Percentiles rank a stretch among this genome's conserved stretches.
phyloP scores from a whole-genome alignment of 1,140 invertebrate species.

The Coptotermes formosanus region DNA sequence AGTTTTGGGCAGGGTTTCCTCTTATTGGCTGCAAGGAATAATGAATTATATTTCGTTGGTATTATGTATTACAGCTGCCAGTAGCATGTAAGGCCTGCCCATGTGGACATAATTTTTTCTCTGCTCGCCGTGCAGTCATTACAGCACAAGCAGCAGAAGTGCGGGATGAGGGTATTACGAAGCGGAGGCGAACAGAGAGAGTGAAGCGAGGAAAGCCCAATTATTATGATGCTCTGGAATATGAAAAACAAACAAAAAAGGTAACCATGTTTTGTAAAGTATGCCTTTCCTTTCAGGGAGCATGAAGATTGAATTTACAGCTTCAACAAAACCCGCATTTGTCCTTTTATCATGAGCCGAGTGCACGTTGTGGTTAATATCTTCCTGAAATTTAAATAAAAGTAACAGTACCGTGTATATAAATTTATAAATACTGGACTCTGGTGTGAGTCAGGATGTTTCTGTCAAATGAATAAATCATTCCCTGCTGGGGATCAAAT shows the following conservation, averaged over 20 bases:
- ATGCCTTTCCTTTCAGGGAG: no score
- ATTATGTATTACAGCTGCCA: conserved; percentile 58
- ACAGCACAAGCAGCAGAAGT: conserved; percentile 38
- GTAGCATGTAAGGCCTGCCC: conserved; percentile 78
- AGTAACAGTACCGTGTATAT: neutral
- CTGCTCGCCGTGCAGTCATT: conserved; percentile 53
- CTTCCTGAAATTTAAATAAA: neutral
- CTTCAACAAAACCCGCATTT: no score
- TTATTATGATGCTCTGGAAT: conserved; percentile 79
- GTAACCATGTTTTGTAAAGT: conserved; percentile 37
- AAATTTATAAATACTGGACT: no score
- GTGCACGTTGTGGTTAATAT: neutral
- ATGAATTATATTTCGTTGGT: no score
- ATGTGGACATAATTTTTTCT: conserved; percentile 75
- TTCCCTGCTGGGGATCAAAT: no score
- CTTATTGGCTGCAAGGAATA: no score
- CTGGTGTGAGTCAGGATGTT: no score
- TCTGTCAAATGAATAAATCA: no score
- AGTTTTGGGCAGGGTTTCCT: no score
- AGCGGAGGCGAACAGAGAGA: conserved; percentile 65
- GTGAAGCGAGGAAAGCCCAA: conserved; percentile 76
- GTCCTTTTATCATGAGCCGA: no score
- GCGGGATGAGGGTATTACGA: conserved; percentile 47
- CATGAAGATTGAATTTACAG: no score
- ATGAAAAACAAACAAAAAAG: conserved; percentile 67